Conservation (phyloP, 2,888 invertebrate species). For the Agrochola lychnidis region DNA sequence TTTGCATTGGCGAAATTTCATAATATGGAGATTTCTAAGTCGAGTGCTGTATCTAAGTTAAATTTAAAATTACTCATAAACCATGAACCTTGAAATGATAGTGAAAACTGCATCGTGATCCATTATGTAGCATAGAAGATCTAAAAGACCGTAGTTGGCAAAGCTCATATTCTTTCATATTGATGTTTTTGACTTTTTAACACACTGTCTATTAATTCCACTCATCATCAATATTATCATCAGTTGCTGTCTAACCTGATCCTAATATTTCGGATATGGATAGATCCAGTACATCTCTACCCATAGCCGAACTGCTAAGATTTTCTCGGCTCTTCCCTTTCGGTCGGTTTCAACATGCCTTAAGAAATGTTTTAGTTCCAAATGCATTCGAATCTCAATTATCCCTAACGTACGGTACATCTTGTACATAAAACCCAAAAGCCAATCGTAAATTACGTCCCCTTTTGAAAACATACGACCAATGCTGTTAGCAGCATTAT, state of each 20-base stretch:
- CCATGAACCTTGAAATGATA: not conserved
- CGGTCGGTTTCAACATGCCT: not conserved
- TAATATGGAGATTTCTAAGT: not conserved
- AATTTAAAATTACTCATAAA: not conserved
- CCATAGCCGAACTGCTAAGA: not conserved
- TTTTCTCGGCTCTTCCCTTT: not conserved
- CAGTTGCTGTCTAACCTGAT: not conserved
- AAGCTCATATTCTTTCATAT: not conserved
- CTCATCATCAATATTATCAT: not conserved
- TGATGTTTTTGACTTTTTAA: not conserved
- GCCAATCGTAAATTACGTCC: conserved; percentile 39
- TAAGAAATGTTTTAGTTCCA: not conserved
- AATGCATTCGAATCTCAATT: conserved; percentile 11
- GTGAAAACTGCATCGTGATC: not conserved
- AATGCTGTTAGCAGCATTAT: conserved; percentile 43
- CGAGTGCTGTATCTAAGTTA: not conserved
- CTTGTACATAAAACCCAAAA: conserved; percentile 23
- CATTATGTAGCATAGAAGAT: not conserved
- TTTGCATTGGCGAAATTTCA: not conserved
- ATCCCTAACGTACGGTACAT: conserved; percentile 14
- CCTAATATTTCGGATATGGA: not conserved
- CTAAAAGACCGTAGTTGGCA: not conserved
- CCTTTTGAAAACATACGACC: conserved; percentile 38
- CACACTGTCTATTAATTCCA: not conserved
- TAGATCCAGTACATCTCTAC: not conserved